Evolutionary conservation across 64 coral and sea anemone species (phyloP).

Genomic region (Actinia tenebrosa): DNA sequence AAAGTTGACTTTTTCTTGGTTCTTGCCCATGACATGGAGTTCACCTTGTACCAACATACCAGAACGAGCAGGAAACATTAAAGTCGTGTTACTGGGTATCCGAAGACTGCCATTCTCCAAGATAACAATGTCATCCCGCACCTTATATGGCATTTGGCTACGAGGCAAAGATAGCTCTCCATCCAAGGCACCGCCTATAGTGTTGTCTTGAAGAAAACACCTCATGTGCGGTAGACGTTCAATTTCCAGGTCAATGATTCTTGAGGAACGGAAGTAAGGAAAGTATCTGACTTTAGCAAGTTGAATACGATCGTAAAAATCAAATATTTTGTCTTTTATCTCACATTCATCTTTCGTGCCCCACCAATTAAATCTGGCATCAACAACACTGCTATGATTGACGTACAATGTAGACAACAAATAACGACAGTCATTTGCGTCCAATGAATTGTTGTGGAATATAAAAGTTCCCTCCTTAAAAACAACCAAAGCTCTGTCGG

Average conservation of each 20-base stretch:
- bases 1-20: conserved; percentile 43
- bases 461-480: conserved; percentile 65
- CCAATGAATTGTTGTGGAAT: conserved; percentile 52
- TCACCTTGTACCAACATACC: conserved; percentile 61
- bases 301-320: conserved; percentile 62
- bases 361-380: conserved; percentile 65
- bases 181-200: conserved; percentile 49
- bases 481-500: conserved; percentile 32
- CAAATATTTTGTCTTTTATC: conserved; percentile 55
- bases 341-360: conserved; percentile 42
- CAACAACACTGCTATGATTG: conserved; percentile 20
- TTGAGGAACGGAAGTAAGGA: conserved; percentile 27
- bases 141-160: conserved; percentile 35
- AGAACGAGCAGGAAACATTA: conserved; percentile 53
- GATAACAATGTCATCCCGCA: conserved; percentile 59
- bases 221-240: conserved; percentile 9
- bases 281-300: conserved; percentile 51
- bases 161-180: conserved; percentile 16
- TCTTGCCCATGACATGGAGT: conserved; percentile 35
- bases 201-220: conserved; percentile 40
- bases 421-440: conserved; percentile 16
- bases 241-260: not conserved
- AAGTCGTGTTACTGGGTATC: conserved; percentile 55
- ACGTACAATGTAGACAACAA: conserved; percentile 46
- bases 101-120: conserved; percentile 41